Evolutionary conservation across 2,113 vertebrate genomes (phyloP).

Genomic region (Arothron firmamentum): DNA sequence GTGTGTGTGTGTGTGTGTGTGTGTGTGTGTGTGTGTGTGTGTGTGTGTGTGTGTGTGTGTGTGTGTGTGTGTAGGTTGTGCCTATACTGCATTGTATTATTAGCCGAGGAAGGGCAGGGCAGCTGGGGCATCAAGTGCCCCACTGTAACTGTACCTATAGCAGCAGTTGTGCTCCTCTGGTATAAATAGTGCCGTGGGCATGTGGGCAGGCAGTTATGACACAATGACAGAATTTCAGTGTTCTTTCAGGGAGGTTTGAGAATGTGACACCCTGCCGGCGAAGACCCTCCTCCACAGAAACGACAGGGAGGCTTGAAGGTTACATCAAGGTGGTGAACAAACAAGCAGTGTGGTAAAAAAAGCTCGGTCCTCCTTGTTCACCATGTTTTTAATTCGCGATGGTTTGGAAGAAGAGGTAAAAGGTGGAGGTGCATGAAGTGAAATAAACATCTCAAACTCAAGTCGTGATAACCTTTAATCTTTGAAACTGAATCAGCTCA

Average conservation of each 20-base stretch:
- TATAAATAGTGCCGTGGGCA: conserved; percentile 69
- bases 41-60: background rate
- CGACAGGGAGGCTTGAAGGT: conserved; percentile 53
- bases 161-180: conserved; percentile 67
- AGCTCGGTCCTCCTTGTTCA: background rate
- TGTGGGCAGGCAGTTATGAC: conserved; percentile 59
- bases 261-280: conserved; percentile 56
- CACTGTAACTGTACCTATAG: conserved; percentile 71
- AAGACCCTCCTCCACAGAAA: conserved; percentile 39
- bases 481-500: no score
- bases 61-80: conserved; percentile 7
- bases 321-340: conserved; percentile 33
- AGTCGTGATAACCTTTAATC: background rate
- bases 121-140: conserved; percentile 62
- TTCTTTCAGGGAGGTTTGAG: conserved; percentile 63
- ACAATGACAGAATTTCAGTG: conserved; percentile 61
- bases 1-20: background rate
- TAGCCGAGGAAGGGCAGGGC: conserved; percentile 51
- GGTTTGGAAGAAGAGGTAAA: background rate
- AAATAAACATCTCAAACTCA: background rate
- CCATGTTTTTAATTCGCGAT: background rate
- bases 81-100: conserved; percentile 50
- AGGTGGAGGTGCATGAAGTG: background rate
- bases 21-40: conserved; percentile 1
- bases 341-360: background rate